These are phyloP conservation scores for Microtus pennsylvanicus DNA, from an alignment of 2,113 vertebrate species.

Conservation along the genomic window DNA sequence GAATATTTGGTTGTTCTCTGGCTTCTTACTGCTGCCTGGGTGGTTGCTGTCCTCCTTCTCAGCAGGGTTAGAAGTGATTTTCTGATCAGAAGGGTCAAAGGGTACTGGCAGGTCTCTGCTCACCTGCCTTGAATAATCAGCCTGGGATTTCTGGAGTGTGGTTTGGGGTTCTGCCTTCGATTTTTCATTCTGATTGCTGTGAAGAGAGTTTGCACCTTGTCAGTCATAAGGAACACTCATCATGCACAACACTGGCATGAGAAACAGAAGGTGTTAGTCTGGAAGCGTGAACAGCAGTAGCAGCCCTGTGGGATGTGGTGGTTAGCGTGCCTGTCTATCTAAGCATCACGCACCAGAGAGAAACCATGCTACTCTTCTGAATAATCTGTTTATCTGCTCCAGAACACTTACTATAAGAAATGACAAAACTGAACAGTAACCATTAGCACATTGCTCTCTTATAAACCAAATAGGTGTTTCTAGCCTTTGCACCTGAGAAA, in stretches of 20 bases:
- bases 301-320: neutral
- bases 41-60: neutral
- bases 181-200: conserved; percentile 56
- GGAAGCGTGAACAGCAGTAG: neutral
- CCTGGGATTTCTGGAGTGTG: conserved; percentile 1
- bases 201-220: conserved; percentile 49
- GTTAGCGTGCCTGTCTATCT: neutral
- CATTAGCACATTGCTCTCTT: neutral
- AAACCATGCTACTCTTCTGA: neutral
- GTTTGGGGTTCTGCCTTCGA: conserved; percentile 6
- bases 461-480: conserved; percentile 1
- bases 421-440: neutral
- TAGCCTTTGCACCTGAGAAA: neutral
- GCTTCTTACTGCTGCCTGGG: neutral
- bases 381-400: neutral
- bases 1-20: neutral
- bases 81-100: neutral
- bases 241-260: neutral
- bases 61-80: neutral
- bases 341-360: neutral
- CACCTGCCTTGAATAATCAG: neutral
- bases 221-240: neutral
- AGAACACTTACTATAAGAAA: neutral
- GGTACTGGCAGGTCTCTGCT: neutral
- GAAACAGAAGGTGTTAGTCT: conserved; percentile 39